Evolutionary conservation across 2,113 vertebrate genomes (phyloP).

Genomic region (Rhea americana): DNA sequence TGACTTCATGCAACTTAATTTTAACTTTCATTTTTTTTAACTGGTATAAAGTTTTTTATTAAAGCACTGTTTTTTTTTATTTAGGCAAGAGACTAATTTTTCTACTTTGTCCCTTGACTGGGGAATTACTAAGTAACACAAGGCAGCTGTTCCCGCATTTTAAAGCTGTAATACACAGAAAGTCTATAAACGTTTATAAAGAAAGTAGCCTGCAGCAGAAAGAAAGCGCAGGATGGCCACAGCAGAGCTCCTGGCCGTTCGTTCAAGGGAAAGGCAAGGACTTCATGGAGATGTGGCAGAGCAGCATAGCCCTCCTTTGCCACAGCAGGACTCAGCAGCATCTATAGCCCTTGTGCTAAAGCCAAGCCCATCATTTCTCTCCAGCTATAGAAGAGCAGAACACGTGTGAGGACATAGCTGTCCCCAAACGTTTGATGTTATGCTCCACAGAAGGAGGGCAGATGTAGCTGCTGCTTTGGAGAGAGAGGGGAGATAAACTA

Average conservation of each 20-base stretch:
- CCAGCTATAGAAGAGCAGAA: not conserved
- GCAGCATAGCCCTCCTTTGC: rapidly evolving
- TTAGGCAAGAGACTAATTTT: not conserved
- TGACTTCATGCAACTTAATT: not conserved
- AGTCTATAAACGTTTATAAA: not conserved
- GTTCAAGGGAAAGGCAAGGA: not conserved
- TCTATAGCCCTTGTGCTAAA: not conserved
- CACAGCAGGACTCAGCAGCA: not conserved
- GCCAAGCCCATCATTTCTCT: not conserved
- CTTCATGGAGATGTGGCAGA: not conserved
- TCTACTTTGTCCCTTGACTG: not conserved
- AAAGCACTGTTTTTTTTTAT: not conserved
- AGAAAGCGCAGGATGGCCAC: not conserved
- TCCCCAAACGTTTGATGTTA: not conserved
- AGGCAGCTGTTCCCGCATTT: slow-evolving; percentile 10
- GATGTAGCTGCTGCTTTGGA: not conserved
- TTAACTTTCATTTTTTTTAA: not conserved
- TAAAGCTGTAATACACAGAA: not conserved
- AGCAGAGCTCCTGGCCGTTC: not conserved
- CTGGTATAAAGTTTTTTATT: not conserved
- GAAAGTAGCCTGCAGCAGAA: not conserved
- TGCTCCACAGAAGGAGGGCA: not conserved
- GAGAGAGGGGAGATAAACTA: not conserved
- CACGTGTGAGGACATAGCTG: rapidly evolving
- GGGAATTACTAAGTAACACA: not conserved